Evolutionary conservation across 2,888 invertebrate genomes (phyloP).

Genomic region (Chelonus formosanus): DNA sequence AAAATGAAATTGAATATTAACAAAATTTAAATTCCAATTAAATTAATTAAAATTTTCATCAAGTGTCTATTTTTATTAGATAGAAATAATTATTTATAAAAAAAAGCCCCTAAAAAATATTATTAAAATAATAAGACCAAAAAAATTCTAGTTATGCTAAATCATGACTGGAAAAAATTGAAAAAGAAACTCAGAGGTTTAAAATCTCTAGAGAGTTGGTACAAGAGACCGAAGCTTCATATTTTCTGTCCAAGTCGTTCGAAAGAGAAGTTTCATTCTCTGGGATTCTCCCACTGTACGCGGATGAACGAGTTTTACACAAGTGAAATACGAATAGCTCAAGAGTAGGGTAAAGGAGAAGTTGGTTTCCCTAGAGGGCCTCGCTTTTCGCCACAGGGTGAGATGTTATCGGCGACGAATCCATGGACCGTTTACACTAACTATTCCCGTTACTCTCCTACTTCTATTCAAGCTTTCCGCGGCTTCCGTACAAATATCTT

Average conservation of each 20-base stretch:
- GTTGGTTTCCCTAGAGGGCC: slow-evolving; percentile 31
- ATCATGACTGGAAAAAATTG: slow-evolving; percentile 21
- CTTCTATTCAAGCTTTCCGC: slow-evolving; percentile 7
- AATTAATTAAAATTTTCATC: too few relatives aligned
- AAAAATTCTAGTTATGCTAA: not conserved
- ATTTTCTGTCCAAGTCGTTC: slow-evolving; percentile 41
- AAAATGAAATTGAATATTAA: too few relatives aligned
- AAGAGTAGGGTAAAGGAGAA: slow-evolving; percentile 15
- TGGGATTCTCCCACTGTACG: slow-evolving; percentile 13
- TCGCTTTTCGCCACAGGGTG: slow-evolving; percentile 33
- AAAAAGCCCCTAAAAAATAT: too few relatives aligned
- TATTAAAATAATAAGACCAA: too few relatives aligned
- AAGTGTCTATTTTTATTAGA: too few relatives aligned
- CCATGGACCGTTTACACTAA: slow-evolving; percentile 37
- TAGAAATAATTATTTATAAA: too few relatives aligned
- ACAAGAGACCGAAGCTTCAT: slow-evolving; percentile 37
- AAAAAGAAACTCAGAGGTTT: not conserved
- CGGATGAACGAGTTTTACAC: slow-evolving; percentile 40
- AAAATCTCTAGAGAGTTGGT: slow-evolving; percentile 23
- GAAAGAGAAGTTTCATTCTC: slow-evolving; percentile 30
- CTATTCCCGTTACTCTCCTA: slow-evolving; percentile 37
- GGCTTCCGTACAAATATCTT: not conserved
- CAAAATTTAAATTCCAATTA: too few relatives aligned
- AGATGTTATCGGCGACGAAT: slow-evolving; percentile 43
- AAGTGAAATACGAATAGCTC: slow-evolving; percentile 37